Conservation (phyloP, 2,797 vertebrate species). For the Furcifer pardalis region DNA sequence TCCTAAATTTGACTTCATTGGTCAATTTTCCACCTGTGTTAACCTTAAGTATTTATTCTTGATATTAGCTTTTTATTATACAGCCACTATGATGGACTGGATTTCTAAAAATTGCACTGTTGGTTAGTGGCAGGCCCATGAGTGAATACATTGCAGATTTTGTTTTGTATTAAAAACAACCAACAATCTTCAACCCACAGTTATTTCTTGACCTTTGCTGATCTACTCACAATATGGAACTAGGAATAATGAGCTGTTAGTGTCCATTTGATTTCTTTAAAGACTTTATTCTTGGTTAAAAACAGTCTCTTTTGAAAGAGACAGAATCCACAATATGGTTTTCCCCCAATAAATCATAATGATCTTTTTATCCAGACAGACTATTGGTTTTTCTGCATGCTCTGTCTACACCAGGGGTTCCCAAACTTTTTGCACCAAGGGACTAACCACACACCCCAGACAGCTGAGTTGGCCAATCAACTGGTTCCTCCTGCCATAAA, state of each 20-base stretch:
- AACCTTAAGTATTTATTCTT: no score
- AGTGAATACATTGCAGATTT: not conserved
- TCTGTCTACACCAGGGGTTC: no score
- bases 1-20: no score
- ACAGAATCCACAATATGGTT: not conserved
- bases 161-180: not conserved
- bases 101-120: not conserved
- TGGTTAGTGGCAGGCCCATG: not conserved
- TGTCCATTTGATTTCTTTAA: conserved; percentile 4
- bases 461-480: no score
- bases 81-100: not conserved
- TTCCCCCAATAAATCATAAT: not conserved
- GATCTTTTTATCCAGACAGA: not conserved
- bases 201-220: not conserved
- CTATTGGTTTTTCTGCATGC: not conserved
- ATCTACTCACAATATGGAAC: not conserved
- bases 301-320: not conserved
- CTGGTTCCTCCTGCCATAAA: no score
- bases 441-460: no score
- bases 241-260: not conserved
- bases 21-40: no score
- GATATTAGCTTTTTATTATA: no score
- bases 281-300: not conserved
- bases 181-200: not conserved
- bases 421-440: no score